Conservation (phyloP, 2,113 vertebrate species). For the Phycodurus eques region DNA sequence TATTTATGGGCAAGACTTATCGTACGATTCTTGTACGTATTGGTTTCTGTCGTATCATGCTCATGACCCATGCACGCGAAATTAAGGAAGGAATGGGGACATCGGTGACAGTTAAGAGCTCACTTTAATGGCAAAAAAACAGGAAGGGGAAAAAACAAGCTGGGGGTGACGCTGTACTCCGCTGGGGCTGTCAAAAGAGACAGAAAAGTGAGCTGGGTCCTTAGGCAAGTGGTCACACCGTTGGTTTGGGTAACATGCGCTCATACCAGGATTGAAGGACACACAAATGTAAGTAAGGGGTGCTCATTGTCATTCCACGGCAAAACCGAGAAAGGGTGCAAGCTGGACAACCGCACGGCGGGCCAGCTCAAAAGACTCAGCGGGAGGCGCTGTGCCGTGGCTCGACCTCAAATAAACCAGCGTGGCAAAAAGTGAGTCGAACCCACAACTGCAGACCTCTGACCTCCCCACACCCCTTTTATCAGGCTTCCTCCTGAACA, state of each 20-base stretch:
- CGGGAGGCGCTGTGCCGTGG: constrained; percentile 43
- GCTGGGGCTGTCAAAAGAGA: constrained; percentile 58
- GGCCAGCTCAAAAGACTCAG: constrained; percentile 39
- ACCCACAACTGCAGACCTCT: not conserved
- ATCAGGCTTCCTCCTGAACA: constrained; percentile 9
- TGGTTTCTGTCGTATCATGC: not conserved
- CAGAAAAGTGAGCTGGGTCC: constrained; percentile 65
- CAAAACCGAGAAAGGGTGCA: constrained; percentile 42
- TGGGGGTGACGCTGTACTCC: constrained; percentile 34
- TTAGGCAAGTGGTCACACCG: constrained; percentile 60
- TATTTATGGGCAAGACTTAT: not conserved
- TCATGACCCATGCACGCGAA: constrained; percentile 11
- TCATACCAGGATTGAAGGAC: constrained; percentile 40
- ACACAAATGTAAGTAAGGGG: constrained; percentile 33
- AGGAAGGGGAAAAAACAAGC: constrained; percentile 14
- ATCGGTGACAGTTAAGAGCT: constrained; percentile 17
- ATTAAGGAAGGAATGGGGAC: constrained; percentile 6
- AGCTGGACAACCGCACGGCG: constrained; percentile 26
- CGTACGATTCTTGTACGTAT: not conserved
- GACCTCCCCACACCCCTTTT: not conserved
- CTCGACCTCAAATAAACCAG: constrained; percentile 16
- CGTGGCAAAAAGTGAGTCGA: constrained; percentile 14
- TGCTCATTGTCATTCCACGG: constrained; percentile 34
- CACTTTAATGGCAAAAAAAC: constrained; percentile 22
- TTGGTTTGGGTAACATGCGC: constrained; percentile 57